Conservation (phyloP, 2,113 vertebrate genomes). For the Azemiops feae region DNA sequence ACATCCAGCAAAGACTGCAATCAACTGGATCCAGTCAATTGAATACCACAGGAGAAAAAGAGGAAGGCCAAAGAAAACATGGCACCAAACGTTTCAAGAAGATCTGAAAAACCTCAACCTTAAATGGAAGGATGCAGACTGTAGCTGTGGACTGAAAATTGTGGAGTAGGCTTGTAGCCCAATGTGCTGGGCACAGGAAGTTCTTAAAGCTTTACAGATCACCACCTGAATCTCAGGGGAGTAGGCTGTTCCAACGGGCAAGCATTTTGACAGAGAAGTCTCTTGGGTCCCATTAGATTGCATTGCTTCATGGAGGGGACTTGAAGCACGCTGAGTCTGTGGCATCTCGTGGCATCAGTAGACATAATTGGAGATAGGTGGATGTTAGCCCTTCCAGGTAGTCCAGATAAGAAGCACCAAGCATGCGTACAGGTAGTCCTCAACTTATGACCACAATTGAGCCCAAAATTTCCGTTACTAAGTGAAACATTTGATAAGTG, state of each 20-base stretch:
- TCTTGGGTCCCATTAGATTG: background rate
- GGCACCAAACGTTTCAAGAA: background rate
- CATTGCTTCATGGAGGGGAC: background rate
- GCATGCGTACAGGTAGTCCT: background rate
- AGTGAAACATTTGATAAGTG: too few species aligned
- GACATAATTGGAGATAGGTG: background rate
- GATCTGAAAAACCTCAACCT: background rate
- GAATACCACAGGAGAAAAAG: background rate
- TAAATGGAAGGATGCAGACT: background rate
- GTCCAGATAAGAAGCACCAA: background rate
- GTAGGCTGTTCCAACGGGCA: background rate
- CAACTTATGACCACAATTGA: too few species aligned
- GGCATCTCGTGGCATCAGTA: background rate
- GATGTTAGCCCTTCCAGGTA: background rate
- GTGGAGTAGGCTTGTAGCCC: too few species aligned
- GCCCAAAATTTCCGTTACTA: too few species aligned
- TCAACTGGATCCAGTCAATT: background rate
- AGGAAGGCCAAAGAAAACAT: background rate
- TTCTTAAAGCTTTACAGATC: background rate
- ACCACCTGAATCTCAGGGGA: background rate
- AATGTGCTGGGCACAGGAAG: background rate
- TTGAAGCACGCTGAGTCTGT: background rate
- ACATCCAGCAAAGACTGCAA: too few species aligned
- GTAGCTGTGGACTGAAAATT: too few species aligned
- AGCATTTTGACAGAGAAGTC: background rate